Percentiles rank a stretch among this genome's conserved stretches.
Conservation (phyloP, 2,113 vertebrate species). For the Hippocampus guttulatus region DNA sequence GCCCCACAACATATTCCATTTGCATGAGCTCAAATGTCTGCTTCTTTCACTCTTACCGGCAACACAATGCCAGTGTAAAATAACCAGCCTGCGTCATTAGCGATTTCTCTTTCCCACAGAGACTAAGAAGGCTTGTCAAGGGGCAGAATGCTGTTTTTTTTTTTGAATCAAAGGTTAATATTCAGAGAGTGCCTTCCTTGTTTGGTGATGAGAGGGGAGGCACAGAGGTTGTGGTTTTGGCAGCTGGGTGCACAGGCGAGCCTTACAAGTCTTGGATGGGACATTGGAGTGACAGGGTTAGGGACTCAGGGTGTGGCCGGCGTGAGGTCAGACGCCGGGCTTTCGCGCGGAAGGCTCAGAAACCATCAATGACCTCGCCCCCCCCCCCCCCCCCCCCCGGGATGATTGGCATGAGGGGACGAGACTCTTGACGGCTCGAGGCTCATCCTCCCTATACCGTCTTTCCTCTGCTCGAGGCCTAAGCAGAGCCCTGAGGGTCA, state of each 20-base stretch:
- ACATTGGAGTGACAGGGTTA: constrained; percentile 73
- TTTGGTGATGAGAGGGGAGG: constrained; percentile 68
- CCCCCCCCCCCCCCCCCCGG: background rate
- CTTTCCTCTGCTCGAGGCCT: constrained; percentile 37
- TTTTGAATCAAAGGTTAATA: constrained; percentile 54
- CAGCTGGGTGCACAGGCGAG: constrained; percentile 59
- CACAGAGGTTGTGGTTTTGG: constrained; percentile 57
- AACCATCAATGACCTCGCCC: constrained; percentile 52
- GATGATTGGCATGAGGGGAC: constrained; percentile 64
- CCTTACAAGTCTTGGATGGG: constrained; percentile 47
- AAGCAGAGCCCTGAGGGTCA: constrained; percentile 39
- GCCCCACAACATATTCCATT: background rate
- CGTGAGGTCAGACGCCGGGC: constrained; percentile 56
- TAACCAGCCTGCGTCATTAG: constrained; percentile 35
- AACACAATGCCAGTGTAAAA: constrained; percentile 16
- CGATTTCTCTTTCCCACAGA: constrained; percentile 58
- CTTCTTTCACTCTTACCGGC: background rate
- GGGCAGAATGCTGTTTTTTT: constrained; percentile 27
- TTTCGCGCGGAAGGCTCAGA: constrained; percentile 51
- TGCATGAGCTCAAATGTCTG: constrained; percentile 16
- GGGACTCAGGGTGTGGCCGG: constrained; percentile 61
- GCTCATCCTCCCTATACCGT: constrained; percentile 36
- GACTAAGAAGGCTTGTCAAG: constrained; percentile 42
- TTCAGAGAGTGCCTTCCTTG: constrained; percentile 59
- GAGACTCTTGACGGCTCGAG: constrained; percentile 46